Evolutionary conservation across 2,888 invertebrate genomes (phyloP).

Genomic region (Drosophila sordidula): DNA sequence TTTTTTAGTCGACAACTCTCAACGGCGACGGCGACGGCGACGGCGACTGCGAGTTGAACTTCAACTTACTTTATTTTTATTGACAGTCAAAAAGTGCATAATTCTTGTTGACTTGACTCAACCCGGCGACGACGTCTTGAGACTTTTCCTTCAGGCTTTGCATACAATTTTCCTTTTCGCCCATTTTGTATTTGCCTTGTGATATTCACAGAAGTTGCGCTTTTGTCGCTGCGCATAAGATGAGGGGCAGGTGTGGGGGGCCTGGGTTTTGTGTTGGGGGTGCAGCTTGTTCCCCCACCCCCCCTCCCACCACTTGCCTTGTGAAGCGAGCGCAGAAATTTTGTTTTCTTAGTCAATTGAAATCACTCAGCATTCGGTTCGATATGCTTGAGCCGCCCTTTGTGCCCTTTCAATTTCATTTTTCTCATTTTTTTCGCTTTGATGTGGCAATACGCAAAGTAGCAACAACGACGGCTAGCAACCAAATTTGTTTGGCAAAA

Average conservation of each 20-base stretch:
- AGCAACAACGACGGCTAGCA: conserved; percentile 14
- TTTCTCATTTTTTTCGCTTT: conserved; percentile 57
- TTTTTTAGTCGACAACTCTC: conserved; percentile 36
- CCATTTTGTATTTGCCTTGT: conserved; percentile 28
- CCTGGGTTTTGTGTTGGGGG: not conserved
- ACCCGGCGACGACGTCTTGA: conserved; percentile 55
- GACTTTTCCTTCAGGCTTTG: conserved; percentile 59
- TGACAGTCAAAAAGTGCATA: conserved; percentile 81
- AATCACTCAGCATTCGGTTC: conserved; percentile 71
- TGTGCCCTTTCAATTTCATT: conserved; percentile 68
- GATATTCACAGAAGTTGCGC: conserved; percentile 66
- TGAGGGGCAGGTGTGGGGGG: not conserved
- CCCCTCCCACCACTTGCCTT: not conserved
- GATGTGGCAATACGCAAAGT: conserved; percentile 62
- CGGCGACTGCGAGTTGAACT: conserved; percentile 47
- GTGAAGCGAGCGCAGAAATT: conserved; percentile 37
- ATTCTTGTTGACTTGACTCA: conserved; percentile 70
- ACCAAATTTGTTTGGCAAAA: conserved; percentile 64
- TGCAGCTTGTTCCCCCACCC: not conserved
- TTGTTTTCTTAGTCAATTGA: conserved; percentile 80
- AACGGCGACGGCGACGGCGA: conserved; percentile 22
- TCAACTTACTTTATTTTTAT: conserved; percentile 79
- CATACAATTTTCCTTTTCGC: conserved; percentile 59
- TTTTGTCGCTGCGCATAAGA: conserved; percentile 70
- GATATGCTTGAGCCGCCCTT: conserved; percentile 64